phyloP scores from a whole-genome alignment of 1,140 invertebrate genomes.

The Trichomalopsis sarcophagae region DNA sequence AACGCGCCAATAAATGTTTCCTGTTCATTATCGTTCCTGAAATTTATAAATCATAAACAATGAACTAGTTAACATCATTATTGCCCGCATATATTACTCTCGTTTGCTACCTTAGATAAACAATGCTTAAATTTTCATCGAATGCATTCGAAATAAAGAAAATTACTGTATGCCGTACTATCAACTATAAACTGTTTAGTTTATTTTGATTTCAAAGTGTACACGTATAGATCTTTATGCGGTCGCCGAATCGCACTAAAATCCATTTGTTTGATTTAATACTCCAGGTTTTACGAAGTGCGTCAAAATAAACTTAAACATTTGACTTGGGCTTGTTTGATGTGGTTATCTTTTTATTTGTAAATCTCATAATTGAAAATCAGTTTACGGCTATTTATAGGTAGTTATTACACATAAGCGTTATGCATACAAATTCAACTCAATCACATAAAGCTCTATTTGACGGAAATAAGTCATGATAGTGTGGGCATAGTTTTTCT shows the following conservation, averaged over 20 bases:
- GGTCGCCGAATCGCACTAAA: not conserved
- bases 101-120: no score
- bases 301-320: not conserved
- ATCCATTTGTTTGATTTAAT: not conserved
- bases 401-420: not conserved
- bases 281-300: not conserved
- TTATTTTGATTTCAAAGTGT: not conserved
- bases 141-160: not conserved
- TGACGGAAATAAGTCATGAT: no score
- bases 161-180: no score
- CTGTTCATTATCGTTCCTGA: not conserved
- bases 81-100: no score
- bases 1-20: not conserved
- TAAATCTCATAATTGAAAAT: not conserved
- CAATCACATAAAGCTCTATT: no score
- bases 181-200: no score
- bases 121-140: not conserved
- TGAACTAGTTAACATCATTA: no score
- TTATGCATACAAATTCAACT: not conserved
- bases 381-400: not conserved
- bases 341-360: not conserved
- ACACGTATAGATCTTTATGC: no score
- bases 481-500: no score
- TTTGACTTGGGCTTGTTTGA: not conserved
- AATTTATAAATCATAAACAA: not conserved